phyloP scores from a whole-genome alignment of 2,888 invertebrate genomes.

The Leptogaster cylindrica region DNA sequence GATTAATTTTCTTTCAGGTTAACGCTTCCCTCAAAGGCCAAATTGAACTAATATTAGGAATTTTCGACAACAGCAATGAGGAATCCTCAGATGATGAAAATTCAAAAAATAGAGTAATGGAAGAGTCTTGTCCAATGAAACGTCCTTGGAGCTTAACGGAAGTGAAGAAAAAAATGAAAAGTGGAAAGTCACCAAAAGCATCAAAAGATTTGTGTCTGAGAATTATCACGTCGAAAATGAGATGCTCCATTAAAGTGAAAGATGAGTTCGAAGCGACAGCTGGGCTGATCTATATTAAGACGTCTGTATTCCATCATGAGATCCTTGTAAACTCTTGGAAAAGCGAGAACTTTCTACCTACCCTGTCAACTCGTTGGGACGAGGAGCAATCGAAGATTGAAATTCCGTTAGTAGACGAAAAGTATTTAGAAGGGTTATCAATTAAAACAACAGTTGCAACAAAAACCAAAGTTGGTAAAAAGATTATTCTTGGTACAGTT shows the following conservation, averaged over 20 bases:
- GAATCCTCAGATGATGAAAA: conserved; percentile 12
- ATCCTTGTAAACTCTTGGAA: conserved; percentile 70
- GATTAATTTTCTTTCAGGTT: not conserved
- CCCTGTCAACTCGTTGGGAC: conserved; percentile 79
- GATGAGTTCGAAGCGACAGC: conserved; percentile 60
- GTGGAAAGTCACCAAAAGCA: conserved; percentile 48
- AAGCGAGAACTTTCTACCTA: conserved; percentile 75
- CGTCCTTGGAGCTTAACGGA: conserved; percentile 54
- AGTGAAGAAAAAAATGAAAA: conserved; percentile 57
- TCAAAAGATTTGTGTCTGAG: conserved; percentile 50
- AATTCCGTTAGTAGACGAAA: conserved; percentile 55
- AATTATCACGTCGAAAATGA: conserved; percentile 58
- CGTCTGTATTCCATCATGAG: conserved; percentile 74
- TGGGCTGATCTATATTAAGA: conserved; percentile 76
- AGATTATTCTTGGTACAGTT: conserved; percentile 57
- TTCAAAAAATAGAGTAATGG: not conserved
- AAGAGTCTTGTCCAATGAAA: conserved; percentile 45
- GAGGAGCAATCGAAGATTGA: conserved; percentile 58
- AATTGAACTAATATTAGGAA: conserved; percentile 58
- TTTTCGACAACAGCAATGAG: conserved; percentile 52
- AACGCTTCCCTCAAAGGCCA: conserved; percentile 57
- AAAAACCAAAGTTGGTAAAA: conserved; percentile 60
- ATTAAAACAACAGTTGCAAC: conserved; percentile 59
- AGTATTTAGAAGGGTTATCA: conserved; percentile 56
- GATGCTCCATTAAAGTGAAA: conserved; percentile 61